Evolutionary conservation across 2,113 vertebrate genomes (phyloP).

Genomic region (Crypturellus undulatus): DNA sequence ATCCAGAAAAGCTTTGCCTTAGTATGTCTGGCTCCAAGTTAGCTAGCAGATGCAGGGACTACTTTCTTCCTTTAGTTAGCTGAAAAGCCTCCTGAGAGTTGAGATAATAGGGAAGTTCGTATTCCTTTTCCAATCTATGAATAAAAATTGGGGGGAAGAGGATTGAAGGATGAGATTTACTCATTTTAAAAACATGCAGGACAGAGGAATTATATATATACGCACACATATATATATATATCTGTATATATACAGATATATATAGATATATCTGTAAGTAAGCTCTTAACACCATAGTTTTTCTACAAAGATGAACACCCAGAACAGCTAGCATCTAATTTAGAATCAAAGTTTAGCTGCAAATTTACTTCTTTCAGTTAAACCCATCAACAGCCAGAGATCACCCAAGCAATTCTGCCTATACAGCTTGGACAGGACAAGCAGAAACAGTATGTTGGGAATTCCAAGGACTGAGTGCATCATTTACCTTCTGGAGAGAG

Average conservation of each 20-base stretch:
- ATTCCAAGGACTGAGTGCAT: background rate
- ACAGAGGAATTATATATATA: background rate
- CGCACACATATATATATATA: too few species aligned
- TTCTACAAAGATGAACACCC: background rate
- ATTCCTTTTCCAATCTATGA: constrained; percentile 71
- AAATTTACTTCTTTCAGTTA: background rate
- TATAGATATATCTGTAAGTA: rapidly evolving
- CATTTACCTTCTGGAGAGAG: constrained; percentile 90
- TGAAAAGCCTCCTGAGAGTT: constrained; percentile 65
- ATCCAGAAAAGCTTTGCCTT: constrained; percentile 10
- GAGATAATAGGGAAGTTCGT: constrained; percentile 64
- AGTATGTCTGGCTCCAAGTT: constrained; percentile 1
- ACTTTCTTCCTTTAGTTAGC: constrained; percentile 53
- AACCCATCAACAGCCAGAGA: background rate
- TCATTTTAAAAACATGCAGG: background rate
- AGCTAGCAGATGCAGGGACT: constrained; percentile 45
- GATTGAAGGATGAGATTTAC: constrained; percentile 11
- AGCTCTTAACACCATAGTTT: background rate
- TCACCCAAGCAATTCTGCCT: background rate
- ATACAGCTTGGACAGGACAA: background rate
- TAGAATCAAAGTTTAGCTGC: background rate
- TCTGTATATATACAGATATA: too few species aligned
- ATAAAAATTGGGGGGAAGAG: constrained; percentile 48
- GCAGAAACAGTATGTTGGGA: background rate
- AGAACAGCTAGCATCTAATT: background rate